phyloP scores from a whole-genome alignment of 1,140 invertebrate species.

The Macrobrachium rosenbergii region DNA sequence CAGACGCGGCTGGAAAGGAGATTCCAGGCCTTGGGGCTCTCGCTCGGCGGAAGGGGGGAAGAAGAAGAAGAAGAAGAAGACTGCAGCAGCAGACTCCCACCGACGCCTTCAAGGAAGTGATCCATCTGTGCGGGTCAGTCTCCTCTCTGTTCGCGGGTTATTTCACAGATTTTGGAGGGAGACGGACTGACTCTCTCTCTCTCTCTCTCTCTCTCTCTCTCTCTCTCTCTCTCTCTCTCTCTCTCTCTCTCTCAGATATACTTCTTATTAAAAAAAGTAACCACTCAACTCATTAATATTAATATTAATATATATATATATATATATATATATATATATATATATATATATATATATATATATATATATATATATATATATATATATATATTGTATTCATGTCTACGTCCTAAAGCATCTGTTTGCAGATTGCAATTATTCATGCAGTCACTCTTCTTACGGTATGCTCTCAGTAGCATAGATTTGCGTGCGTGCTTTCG shows the following conservation, averaged over 20 bases:
- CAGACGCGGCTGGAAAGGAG: neutral
- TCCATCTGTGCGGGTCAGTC: slow-evolving; percentile 13
- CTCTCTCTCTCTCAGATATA: neutral
- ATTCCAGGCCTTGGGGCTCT: neutral
- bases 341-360: slow-evolving; percentile 31
- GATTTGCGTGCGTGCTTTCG: neutral
- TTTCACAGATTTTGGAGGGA: neutral
- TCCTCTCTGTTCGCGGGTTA: neutral
- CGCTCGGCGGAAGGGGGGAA: too few relatives aligned
- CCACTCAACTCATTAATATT: neutral
- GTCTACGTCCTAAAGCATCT: neutral
- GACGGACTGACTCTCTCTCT: neutral
- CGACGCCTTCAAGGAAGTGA: neutral
- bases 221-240: neutral
- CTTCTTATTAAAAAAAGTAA: neutral
- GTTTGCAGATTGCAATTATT: neutral
- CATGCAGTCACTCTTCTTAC: neutral
- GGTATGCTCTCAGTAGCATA: neutral
- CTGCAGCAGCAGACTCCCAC: neutral
- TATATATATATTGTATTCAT: neutral
- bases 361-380: slow-evolving; percentile 40
- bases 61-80: too few relatives aligned
- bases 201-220: neutral
- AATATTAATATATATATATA: slow-evolving; percentile 21
- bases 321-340: slow-evolving; percentile 40